These are phyloP conservation scores for Rhagophthalmus giganteus DNA, from an alignment of 2,888 invertebrate species.

Conservation along the genomic window DNA sequence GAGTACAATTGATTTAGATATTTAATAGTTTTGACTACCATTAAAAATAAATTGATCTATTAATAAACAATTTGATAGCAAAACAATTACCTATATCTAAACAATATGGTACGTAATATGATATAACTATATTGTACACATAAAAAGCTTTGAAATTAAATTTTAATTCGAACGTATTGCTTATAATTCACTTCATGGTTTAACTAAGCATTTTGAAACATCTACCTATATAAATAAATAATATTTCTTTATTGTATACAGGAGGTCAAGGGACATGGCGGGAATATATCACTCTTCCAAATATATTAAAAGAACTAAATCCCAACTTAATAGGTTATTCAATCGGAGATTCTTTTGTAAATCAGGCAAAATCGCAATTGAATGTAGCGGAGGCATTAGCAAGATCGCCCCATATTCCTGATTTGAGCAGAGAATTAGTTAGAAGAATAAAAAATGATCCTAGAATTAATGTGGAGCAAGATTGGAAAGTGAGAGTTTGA, in stretches of 20 bases:
- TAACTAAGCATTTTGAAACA: too few relatives aligned
- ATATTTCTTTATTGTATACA: too few relatives aligned
- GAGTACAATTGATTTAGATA: too few relatives aligned
- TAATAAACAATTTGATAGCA: too few relatives aligned
- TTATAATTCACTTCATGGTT: too few relatives aligned
- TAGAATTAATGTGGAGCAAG: slow-evolving; percentile 58
- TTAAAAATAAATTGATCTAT: too few relatives aligned
- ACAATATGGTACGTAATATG: too few relatives aligned
- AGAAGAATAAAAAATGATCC: slow-evolving; percentile 59
- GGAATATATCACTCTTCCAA: slow-evolving; percentile 61
- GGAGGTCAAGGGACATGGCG: slow-evolving; percentile 61
- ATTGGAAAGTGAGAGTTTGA: slow-evolving; percentile 62
- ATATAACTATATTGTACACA: too few relatives aligned
- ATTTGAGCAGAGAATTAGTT: slow-evolving; percentile 61
- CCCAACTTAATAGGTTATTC: slow-evolving; percentile 66
- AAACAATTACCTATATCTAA: too few relatives aligned
- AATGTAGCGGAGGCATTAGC: slow-evolving; percentile 65
- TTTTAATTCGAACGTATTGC: too few relatives aligned
- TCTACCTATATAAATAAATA: slow-evolving; percentile 15
- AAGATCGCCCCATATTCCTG: slow-evolving; percentile 61
- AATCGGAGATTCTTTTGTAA: slow-evolving; percentile 56
- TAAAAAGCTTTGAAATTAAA: too few relatives aligned
- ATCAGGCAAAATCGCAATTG: slow-evolving; percentile 56
- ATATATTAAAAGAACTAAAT: slow-evolving; percentile 67
- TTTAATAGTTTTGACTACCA: too few relatives aligned